These are phyloP conservation scores for Lasioglossum figueresi DNA, from an alignment of 2,888 invertebrate genomes.

Conservation along the genomic window DNA sequence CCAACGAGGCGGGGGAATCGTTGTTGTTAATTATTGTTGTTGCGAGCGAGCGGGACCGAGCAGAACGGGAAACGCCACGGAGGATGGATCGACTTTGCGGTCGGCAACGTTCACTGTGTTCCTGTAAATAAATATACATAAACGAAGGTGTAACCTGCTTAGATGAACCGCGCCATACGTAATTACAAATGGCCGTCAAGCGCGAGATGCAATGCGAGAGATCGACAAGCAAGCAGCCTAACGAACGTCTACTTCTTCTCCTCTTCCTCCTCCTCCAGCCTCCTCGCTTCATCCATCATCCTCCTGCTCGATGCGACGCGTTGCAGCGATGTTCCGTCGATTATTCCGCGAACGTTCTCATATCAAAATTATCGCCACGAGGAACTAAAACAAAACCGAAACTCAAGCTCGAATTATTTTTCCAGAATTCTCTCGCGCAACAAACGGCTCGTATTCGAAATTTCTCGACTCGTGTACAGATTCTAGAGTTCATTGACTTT, in stretches of 20 bases:
- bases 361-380: background rate
- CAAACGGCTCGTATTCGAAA: background rate
- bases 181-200: conserved; percentile 27
- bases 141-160: conserved; percentile 65
- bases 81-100: conserved; percentile 41
- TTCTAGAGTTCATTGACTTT: background rate
- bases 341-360: conserved; percentile 3
- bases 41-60: background rate
- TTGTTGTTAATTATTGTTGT: conserved; percentile 49
- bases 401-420: background rate
- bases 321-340: background rate
- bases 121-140: conserved; percentile 71
- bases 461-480: background rate
- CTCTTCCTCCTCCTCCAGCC: background rate
- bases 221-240: conserved; percentile 28
- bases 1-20: conserved; percentile 2
- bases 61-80: background rate
- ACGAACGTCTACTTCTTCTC: conserved; percentile 26
- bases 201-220: conserved; percentile 16
- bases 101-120: conserved; percentile 59
- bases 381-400: background rate
- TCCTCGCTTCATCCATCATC: conserved; percentile 31
- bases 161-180: conserved; percentile 46
- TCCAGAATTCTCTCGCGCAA: background rate
- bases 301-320: background rate